Percentiles rank a stretch among this genome's conserved stretches.
Conservation (phyloP, 2,113 vertebrate genomes). For the Siniperca chuatsi region DNA sequence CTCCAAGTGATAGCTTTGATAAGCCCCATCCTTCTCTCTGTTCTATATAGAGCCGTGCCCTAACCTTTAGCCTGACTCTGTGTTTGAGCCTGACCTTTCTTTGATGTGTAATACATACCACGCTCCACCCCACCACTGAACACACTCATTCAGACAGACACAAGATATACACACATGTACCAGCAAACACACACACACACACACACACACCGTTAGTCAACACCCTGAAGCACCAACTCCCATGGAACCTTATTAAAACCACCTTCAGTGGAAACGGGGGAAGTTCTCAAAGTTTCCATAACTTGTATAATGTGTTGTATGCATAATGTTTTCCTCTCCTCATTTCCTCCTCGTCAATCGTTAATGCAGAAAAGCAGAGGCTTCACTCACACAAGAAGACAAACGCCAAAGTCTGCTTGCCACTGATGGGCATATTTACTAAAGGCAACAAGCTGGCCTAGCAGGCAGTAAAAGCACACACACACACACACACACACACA, state of each 20-base stretch:
- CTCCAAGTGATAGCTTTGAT: slow-evolving; percentile 83
- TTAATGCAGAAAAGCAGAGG: slow-evolving; percentile 80
- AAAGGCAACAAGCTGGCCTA: slow-evolving; percentile 78
- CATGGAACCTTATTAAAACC: slow-evolving; percentile 88
- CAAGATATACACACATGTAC: slow-evolving; percentile 59
- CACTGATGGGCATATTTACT: slow-evolving; percentile 84
- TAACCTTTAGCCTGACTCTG: slow-evolving; percentile 82
- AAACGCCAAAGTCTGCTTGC: slow-evolving; percentile 69
- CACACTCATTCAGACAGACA: slow-evolving; percentile 70
- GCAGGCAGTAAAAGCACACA: slow-evolving; percentile 55
- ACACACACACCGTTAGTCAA: slow-evolving; percentile 69
- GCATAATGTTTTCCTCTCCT: slow-evolving; percentile 83
- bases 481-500: background rate
- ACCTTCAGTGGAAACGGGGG: slow-evolving; percentile 82
- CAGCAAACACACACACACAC: slow-evolving; percentile 31
- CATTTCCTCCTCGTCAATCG: slow-evolving; percentile 76
- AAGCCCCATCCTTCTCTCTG: slow-evolving; percentile 81
- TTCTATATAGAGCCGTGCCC: slow-evolving; percentile 77
- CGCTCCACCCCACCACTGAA: slow-evolving; percentile 74
- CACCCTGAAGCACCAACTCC: slow-evolving; percentile 82
- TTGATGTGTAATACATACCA: slow-evolving; percentile 85
- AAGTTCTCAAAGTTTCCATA: slow-evolving; percentile 86
- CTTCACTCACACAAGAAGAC: slow-evolving; percentile 79
- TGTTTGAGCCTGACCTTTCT: slow-evolving; percentile 83
- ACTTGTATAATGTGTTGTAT: slow-evolving; percentile 85